phyloP scores from a whole-genome alignment of 2,888 invertebrate genomes.

The Euphydryas editha region DNA sequence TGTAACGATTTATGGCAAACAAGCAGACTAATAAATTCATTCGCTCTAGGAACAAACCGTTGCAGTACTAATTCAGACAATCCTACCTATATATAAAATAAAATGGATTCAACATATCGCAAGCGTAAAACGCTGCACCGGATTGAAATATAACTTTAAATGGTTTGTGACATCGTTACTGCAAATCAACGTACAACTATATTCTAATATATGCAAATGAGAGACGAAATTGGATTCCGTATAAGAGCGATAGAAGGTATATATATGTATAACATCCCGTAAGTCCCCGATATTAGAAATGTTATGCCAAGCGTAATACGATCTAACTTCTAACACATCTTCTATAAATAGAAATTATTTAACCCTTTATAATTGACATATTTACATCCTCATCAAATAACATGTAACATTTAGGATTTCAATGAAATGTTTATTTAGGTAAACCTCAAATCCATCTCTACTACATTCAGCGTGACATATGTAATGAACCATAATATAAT shows the following conservation, averaged over 20 bases:
- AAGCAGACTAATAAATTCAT: constrained; percentile 23
- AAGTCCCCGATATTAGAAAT: neutral
- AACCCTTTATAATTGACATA: neutral
- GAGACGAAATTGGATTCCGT: neutral
- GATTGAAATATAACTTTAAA: constrained; percentile 17
- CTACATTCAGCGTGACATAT: too few relatives aligned
- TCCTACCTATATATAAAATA: constrained; percentile 39
- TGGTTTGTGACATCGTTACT: neutral
- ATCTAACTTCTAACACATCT: neutral
- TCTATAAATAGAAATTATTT: neutral
- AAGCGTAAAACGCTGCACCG: constrained; percentile 28
- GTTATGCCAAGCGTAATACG: neutral
- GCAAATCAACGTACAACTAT: constrained; percentile 3
- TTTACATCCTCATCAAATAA: too few relatives aligned
- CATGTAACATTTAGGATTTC: too few relatives aligned
- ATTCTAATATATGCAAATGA: constrained; percentile 13
- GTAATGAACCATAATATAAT: too few relatives aligned
- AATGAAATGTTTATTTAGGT: too few relatives aligned
- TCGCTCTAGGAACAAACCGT: constrained; percentile 33
- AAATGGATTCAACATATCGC: constrained; percentile 36
- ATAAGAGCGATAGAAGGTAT: neutral
- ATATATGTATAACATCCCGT: neutral
- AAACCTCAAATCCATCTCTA: too few relatives aligned
- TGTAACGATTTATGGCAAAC: constrained; percentile 15
- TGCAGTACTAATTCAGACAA: constrained; percentile 31